phyloP scores from a whole-genome alignment of 1,140 invertebrate species.

The Octopus bimaculoides region DNA sequence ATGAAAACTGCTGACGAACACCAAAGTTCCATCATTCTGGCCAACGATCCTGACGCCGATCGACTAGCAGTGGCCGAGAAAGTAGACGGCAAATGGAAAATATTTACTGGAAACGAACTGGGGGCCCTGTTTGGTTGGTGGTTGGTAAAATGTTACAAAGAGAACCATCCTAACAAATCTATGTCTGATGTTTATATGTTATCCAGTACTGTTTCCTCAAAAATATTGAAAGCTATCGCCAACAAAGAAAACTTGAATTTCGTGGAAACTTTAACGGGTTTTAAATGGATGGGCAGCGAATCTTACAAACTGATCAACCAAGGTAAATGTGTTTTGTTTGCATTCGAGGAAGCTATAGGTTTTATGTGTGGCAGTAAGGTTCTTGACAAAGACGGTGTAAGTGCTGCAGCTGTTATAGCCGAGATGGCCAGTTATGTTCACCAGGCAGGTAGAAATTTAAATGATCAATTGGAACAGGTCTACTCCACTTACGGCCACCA shows the following conservation, averaged over 20 bases:
- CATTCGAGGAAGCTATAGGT: conserved; percentile 79
- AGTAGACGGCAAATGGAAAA: conserved; percentile 75
- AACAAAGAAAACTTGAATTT: conserved; percentile 80
- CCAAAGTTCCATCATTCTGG: conserved; percentile 76
- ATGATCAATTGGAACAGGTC: conserved; percentile 76
- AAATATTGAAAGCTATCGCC: conserved; percentile 85
- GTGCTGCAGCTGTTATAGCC: conserved; percentile 75
- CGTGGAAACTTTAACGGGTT: conserved; percentile 95
- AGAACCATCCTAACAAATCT: conserved; percentile 35
- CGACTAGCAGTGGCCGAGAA: conserved; percentile 86
- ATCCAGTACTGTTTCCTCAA: conserved; percentile 94
- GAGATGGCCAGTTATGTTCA: conserved; percentile 76
- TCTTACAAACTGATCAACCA: conserved; percentile 68
- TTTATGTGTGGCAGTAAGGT: conserved; percentile 87
- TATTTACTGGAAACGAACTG: conserved; percentile 95
- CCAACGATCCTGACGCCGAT: conserved; percentile 99
- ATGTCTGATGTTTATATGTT: conserved; percentile 71
- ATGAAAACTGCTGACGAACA: conserved; percentile 77
- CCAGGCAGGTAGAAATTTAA: conserved; percentile 65
- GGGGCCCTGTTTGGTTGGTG: conserved; percentile 96
- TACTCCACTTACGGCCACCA: conserved; percentile 79
- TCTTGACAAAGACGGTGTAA: conserved; percentile 94
- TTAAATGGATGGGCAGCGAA: conserved; percentile 99
- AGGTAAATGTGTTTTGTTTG: conserved; percentile 78
- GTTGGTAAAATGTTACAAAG: conserved; percentile 67